These are phyloP conservation scores for Drosophila borealis DNA, from an alignment of 2,888 invertebrate species.

Conservation along the genomic window DNA sequence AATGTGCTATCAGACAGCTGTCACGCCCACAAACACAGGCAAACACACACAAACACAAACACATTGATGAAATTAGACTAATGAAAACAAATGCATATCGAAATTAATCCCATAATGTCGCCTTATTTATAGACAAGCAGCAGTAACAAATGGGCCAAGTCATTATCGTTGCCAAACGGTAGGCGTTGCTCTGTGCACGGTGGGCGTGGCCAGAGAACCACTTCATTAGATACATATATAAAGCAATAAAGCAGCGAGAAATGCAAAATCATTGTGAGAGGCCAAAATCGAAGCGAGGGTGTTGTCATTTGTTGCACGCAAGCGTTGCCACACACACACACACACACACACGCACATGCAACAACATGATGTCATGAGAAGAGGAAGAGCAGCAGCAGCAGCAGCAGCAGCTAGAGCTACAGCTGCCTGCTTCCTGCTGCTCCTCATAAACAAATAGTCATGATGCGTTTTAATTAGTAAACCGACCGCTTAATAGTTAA, in stretches of 20 bases:
- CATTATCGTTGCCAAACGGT: slow-evolving; percentile 46
- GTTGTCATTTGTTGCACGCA: slow-evolving; percentile 60
- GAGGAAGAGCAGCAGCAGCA: background rate
- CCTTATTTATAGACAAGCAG: slow-evolving; percentile 67
- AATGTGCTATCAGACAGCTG: slow-evolving; percentile 23
- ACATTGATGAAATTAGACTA: slow-evolving; percentile 66
- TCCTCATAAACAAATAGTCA: slow-evolving; percentile 67
- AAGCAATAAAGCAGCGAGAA: slow-evolving; percentile 31
- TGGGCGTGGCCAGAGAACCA: slow-evolving; percentile 33
- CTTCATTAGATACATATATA: slow-evolving; percentile 33
- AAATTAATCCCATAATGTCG: slow-evolving; percentile 76
- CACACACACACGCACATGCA: slow-evolving; percentile 2
- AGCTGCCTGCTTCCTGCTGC: slow-evolving; percentile 4
- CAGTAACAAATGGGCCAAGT: slow-evolving; percentile 55
- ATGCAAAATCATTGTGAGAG: slow-evolving; percentile 50
- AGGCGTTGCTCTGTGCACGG: slow-evolving; percentile 13
- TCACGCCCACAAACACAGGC: slow-evolving; percentile 11
- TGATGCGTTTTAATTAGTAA: slow-evolving; percentile 70
- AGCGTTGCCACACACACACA: slow-evolving; percentile 17
- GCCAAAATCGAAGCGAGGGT: slow-evolving; percentile 34
- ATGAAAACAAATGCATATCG: slow-evolving; percentile 78
- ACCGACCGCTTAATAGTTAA: slow-evolving; percentile 71
- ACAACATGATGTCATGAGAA: slow-evolving; percentile 23
- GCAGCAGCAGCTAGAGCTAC: slow-evolving; percentile 2
- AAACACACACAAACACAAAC: slow-evolving; percentile 5